phyloP scores from a whole-genome alignment of 2,113 vertebrate genomes.

The Sphaerodactylus townsendi region DNA sequence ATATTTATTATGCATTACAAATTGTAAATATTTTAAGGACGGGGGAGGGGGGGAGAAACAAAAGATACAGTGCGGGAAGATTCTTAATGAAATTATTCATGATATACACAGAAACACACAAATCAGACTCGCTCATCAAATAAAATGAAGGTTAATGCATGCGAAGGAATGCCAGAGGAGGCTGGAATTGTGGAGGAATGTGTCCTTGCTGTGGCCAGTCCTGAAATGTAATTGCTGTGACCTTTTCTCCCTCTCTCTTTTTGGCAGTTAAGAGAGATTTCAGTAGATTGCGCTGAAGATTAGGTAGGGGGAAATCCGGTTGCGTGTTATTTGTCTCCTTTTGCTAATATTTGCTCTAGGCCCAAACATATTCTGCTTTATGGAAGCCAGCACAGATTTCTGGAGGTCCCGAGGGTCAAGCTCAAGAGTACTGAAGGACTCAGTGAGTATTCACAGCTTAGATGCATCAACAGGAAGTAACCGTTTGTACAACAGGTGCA shows the following conservation, averaged over 20 bases:
- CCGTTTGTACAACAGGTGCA: background rate
- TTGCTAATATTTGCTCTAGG: background rate
- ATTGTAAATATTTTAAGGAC: conserved; percentile 78
- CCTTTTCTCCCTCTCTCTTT: conserved; percentile 34
- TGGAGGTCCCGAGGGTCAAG: background rate
- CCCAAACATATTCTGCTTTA: background rate
- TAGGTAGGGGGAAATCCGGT: no score
- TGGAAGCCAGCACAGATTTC: background rate
- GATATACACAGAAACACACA: conserved; percentile 72
- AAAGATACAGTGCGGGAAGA: conserved; percentile 74
- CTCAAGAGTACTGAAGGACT: background rate
- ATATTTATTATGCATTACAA: conserved; percentile 79
- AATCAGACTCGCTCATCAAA: conserved; percentile 74
- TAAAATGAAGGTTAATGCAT: conserved; percentile 83
- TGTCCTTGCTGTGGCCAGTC: conserved; percentile 65
- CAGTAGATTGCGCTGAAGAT: conserved; percentile 28
- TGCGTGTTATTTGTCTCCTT: background rate
- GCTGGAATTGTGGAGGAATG: conserved; percentile 54
- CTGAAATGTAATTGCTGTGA: conserved; percentile 67
- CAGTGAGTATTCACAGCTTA: background rate
- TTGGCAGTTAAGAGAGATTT: conserved; percentile 53
- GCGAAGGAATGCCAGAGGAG: conserved; percentile 66
- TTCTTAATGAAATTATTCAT: conserved; percentile 83
- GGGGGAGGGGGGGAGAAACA: conserved; percentile 2
- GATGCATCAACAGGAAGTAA: background rate